Evolutionary conservation across 2,888 invertebrate species (phyloP), one percentile per base, ranked within the genome.

Genomic region (Tribolium freemani): DNA sequence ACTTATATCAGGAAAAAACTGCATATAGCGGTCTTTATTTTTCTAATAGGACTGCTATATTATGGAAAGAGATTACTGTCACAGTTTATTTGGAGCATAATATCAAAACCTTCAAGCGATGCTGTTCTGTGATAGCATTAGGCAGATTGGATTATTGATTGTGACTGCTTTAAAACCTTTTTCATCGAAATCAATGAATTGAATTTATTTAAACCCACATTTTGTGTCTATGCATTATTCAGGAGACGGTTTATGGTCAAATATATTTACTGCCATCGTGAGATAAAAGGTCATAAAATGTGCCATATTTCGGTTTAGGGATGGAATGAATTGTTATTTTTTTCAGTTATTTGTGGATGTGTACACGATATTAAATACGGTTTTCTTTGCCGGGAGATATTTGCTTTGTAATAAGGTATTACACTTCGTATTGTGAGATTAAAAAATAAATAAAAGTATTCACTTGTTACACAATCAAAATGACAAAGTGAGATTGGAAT

Each of bases 151-250:
- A 58, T 58, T 68, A 68, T 57, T 30, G 51, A 68, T 50, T 48
- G 16, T 26, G 11, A 50, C 5, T 50, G 30, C 63, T 38, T 38
- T 11, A 5, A 44, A 10, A 45, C 21, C 21, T 9, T 9, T 50
- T 31, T 21, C 4, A 44, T 31, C 13, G n/a, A 54, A 66, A 66
- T 66, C 53, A 21, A 66, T 66, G 53, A 54, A 53, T 44, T 53
- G 69, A 31, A 53, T 69, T 69, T 61, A 53, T 69, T 69, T 60
- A 57, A 67, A 48, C 46, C 48, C 21, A 38, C 30, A 30, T 68
- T 68, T 46, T 26, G 26, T 68, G 50, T n/a, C 10, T 48, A 10
- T 68, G 30, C 48, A 68, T 68, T 68, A 68, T 68, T 68, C 68
- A 68, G 9, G 20, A 16, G 38, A 31, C n/a, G 45, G 58, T 58